These are phyloP conservation scores for Zosterops hypoxanthus DNA, from an alignment of 2,113 vertebrate species.

Conservation along the genomic window DNA sequence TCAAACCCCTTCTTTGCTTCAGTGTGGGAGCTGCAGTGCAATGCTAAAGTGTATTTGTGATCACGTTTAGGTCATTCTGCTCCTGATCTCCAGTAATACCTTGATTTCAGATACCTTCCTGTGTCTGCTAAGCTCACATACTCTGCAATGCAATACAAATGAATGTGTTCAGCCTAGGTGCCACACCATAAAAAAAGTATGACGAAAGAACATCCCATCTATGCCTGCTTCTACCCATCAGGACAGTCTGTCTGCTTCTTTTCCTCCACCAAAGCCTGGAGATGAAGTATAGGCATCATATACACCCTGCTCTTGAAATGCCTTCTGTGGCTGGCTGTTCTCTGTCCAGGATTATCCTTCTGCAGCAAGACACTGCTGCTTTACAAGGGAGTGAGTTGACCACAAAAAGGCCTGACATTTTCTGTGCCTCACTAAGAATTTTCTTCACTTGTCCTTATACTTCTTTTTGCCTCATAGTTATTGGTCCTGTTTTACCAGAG, in stretches of 20 bases:
- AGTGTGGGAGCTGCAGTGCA: neutral
- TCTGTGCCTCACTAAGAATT: neutral
- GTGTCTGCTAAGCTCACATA: neutral
- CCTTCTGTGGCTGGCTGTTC: neutral
- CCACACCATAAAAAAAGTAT: neutral
- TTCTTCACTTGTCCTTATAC: neutral
- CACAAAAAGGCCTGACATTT: neutral
- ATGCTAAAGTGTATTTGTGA: neutral
- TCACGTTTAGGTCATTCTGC: neutral
- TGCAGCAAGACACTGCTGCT: neutral
- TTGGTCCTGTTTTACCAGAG: neutral
- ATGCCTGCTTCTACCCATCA: neutral
- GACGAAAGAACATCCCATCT: neutral
- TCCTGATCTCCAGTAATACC: neutral
- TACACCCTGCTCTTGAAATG: neutral
- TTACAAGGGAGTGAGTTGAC: neutral
- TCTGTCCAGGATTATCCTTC: neutral
- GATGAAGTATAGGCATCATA: neutral
- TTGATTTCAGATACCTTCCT: neutral
- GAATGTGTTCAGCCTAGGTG: neutral
- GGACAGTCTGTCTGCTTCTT: neutral
- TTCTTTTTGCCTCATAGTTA: neutral
- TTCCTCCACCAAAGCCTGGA: neutral
- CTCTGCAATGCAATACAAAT: neutral
- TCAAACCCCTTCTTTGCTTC: neutral